Percentiles rank a stretch among this genome's conserved stretches.
Conservation (phyloP, 2,797 vertebrate genomes). For the Linurgus olivaceus region DNA sequence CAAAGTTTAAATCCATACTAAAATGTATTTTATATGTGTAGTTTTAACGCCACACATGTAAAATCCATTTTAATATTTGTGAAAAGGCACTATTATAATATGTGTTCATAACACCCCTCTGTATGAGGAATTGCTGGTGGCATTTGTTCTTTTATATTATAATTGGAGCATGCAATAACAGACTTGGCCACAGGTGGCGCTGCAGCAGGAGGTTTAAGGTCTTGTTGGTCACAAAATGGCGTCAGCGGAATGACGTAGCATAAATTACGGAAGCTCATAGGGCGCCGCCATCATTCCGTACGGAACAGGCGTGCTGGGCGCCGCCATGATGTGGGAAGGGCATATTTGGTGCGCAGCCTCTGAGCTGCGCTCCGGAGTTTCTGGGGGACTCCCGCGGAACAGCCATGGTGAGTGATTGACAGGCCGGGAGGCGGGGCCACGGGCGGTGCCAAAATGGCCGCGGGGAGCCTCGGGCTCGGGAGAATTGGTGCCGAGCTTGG, state of each 20-base stretch:
- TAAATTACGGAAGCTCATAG: not conserved
- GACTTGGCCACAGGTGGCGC: not conserved
- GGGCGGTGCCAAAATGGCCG: not conserved
- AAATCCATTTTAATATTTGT: not conserved
- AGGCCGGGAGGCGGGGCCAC: not conserved
- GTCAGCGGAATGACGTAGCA: rapidly evolving
- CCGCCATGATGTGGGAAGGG: not conserved
- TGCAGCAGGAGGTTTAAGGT: not conserved
- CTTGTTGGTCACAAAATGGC: not conserved
- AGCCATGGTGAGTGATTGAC: not conserved
- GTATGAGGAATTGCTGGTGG: not conserved
- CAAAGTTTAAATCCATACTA: too few species aligned
- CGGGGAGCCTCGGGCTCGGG: not conserved
- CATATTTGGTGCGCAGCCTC: not conserved
- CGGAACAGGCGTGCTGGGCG: not conserved
- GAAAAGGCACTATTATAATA: not conserved
- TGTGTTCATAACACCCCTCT: not conserved
- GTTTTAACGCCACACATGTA: not conserved
- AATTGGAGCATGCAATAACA: not conserved
- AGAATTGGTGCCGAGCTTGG: not conserved
- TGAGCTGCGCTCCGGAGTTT: too few species aligned
- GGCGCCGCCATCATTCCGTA: not conserved
- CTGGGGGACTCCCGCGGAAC: not conserved
- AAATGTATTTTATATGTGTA: too few species aligned
- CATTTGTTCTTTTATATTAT: not conserved